Evolutionary conservation across 1,140 invertebrate species (phyloP), one percentile per base, ranked within the genome.

Genomic region (Drosophila paulistorum): DNA sequence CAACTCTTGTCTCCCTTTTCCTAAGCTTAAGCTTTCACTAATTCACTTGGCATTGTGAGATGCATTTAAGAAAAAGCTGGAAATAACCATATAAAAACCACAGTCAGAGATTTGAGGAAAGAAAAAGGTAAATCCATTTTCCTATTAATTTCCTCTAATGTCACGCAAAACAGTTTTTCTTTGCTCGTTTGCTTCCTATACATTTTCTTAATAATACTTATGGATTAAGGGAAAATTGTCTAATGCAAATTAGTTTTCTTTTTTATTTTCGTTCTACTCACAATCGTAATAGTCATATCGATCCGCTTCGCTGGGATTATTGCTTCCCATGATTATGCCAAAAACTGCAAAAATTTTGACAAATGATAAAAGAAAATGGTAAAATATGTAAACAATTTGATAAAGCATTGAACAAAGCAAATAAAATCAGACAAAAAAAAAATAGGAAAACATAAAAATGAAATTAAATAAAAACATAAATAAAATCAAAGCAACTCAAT

Each of bases 301-400:
- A 81, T 91, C 90, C 66, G 85, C 90, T 61, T 91, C 90, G 65
- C 90, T 91, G 48, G 90, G 90, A 74, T 86, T 91, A 72, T 87
- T 87, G 78, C 90, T 91, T 71, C 90, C 90, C 90, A 91, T 91
- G 81, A 91, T 91, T 89, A 89, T 91, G 68, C 71, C 72, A 68
- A 91, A 90, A 89, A 91, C 90, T 91, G 59, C 13, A 75, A 35
- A 59, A 30, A 13, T 60, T 35, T n/a, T 11, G 60, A 23, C 64
- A 65, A 45, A 7, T 41, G 14, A 48, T 14, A 20, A 30, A 41
- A 62, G 20, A 54, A 20, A 60, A 54, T 41, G 48, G 39, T 23
- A 55, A 37, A 70, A 41, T 35, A 42, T 55, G 51, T 65, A 60
- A 67, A 73, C 39, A 72, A 77, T 74, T 77, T 74, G 51, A 66